phyloP scores from a whole-genome alignment of 2,113 vertebrate genomes.

The Regulus satrapa region DNA sequence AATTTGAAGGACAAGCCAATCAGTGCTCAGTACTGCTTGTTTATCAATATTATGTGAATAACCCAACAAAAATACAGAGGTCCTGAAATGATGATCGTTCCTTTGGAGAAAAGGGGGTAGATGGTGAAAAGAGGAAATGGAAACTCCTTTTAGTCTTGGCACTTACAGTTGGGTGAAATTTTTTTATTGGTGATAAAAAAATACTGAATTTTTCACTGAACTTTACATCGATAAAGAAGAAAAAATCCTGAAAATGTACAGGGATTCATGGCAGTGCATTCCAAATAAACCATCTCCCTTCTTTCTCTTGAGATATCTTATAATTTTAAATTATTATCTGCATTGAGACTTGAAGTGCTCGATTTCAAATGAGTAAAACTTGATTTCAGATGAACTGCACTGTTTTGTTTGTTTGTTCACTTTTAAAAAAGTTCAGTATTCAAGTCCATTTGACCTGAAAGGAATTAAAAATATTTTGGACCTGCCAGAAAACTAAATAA shows the following conservation, averaged over 20 bases:
- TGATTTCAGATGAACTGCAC: background rate
- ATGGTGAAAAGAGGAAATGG: background rate
- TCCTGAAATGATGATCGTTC: background rate
- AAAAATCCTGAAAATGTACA: background rate
- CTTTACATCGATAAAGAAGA: background rate
- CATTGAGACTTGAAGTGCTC: background rate
- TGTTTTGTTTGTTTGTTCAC: background rate
- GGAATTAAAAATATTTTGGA: slow-evolving; percentile 7
- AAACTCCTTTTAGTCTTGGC: background rate
- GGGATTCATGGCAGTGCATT: background rate
- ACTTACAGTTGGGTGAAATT: background rate
- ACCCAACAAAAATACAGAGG: background rate
- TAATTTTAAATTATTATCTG: background rate
- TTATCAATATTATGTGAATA: background rate
- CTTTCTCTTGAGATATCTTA: background rate
- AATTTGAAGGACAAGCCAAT: background rate
- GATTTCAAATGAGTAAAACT: background rate
- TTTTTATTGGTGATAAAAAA: background rate
- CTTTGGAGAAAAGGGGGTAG: background rate
- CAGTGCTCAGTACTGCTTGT: background rate
- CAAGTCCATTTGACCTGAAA: background rate
- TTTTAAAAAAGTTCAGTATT: background rate
- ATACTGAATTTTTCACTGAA: background rate
- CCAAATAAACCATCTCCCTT: background rate
- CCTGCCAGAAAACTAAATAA: background rate